phyloP scores from a whole-genome alignment of 2,888 invertebrate species.

The Xestia xanthographa region DNA sequence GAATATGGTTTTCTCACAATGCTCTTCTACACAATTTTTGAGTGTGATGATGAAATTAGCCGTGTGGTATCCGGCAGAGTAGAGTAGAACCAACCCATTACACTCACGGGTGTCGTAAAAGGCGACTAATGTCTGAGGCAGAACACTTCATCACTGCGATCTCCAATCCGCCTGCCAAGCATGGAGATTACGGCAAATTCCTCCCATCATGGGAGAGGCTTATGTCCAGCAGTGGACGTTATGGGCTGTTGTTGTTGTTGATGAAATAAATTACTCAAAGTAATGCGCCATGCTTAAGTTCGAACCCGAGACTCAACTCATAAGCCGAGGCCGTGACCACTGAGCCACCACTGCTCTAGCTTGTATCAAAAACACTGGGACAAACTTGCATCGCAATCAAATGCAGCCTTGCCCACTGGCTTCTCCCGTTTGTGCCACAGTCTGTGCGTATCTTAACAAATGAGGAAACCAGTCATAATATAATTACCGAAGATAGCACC shows the following conservation, averaged over 20 bases:
- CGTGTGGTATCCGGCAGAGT: no score
- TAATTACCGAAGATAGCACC: constrained; percentile 90
- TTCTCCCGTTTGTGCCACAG: neutral
- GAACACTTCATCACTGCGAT: no score
- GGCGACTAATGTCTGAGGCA: no score
- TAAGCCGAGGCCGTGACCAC: neutral
- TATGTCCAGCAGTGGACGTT: no score
- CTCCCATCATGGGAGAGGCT: no score
- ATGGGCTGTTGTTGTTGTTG: no score
- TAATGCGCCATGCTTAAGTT: neutral
- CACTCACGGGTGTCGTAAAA: no score
- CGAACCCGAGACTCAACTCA: neutral
- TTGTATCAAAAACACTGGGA: neutral
- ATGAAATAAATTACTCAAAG: neutral
- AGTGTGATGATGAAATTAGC: neutral
- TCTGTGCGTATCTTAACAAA: neutral
- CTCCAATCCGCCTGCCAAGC: no score
- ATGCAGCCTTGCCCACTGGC: neutral
- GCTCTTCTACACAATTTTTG: neutral
- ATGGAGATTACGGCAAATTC: no score
- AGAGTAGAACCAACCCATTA: no score
- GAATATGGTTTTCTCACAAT: neutral
- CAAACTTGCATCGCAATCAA: neutral
- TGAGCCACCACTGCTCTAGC: neutral
- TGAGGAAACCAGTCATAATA: neutral